These are phyloP conservation scores for Brachyhypopomus gauderio DNA, from an alignment of 2,113 vertebrate species.

Conservation along the genomic window DNA sequence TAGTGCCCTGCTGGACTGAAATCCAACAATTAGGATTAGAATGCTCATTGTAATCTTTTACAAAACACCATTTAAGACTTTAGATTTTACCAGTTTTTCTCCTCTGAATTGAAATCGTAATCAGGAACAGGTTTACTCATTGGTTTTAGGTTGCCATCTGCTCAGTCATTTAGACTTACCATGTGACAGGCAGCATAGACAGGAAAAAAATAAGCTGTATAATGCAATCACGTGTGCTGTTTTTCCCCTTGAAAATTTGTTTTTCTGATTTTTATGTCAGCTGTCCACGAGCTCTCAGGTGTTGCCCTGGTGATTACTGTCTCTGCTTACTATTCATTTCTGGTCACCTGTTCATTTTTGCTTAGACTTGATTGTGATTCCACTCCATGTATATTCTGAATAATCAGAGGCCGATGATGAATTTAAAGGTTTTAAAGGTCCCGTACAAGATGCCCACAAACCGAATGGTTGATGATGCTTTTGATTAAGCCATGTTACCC, in stretches of 20 bases:
- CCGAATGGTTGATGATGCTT: too few relatives aligned
- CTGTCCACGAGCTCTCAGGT: neutral
- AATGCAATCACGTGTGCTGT: neutral
- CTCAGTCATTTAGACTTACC: neutral
- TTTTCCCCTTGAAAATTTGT: neutral
- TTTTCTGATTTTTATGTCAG: neutral
- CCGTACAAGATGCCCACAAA: too few relatives aligned
- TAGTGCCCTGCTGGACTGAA: too few relatives aligned
- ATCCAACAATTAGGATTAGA: neutral
- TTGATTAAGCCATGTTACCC: too few relatives aligned
- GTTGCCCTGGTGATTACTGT: too few relatives aligned
- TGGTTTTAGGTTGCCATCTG: neutral
- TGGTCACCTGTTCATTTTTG: slow-evolving; percentile 5
- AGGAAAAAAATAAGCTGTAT: neutral
- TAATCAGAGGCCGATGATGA: neutral
- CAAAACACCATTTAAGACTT: neutral
- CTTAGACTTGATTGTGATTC: neutral
- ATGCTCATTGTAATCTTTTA: neutral
- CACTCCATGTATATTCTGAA: neutral
- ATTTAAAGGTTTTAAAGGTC: neutral
- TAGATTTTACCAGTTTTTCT: neutral
- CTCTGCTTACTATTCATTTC: slow-evolving; percentile 50
- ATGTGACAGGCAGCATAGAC: neutral
- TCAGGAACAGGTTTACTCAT: neutral
- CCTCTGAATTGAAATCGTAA: neutral